phyloP scores from a whole-genome alignment of 2,797 vertebrate genomes.

The Chrosomus eos region DNA sequence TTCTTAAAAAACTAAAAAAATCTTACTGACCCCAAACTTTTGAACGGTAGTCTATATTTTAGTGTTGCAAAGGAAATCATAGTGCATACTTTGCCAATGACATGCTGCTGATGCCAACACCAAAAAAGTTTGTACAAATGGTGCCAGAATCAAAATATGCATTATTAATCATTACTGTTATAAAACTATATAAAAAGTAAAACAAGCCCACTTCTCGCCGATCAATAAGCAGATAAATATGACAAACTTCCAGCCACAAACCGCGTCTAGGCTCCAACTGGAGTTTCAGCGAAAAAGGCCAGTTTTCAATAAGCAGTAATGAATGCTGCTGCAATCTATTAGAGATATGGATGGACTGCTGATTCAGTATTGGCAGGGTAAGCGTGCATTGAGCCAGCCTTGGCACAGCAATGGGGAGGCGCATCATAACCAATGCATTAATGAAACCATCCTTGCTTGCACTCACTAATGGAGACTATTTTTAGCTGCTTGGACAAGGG shows the following conservation, averaged over 20 bases:
- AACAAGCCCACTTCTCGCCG: background rate
- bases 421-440: conserved; percentile 52
- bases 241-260: conserved; percentile 14
- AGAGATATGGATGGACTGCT: conserved; percentile 61
- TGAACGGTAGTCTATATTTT: background rate
- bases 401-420: conserved; percentile 36
- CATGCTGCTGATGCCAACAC: background rate
- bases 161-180: conserved; percentile 10
- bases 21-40: background rate
- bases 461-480: conserved; percentile 58
- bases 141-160: conserved; percentile 4
- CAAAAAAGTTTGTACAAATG: background rate
- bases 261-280: background rate
- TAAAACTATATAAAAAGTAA: conserved; percentile 28
- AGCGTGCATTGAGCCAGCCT: conserved; percentile 32
- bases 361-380: conserved; percentile 58
- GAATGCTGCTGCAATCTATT: conserved; percentile 60
- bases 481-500: conserved; percentile 34
- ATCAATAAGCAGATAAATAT: conserved; percentile 42
- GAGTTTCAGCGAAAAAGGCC: conserved; percentile 28
- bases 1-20: too few species aligned
- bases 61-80: background rate
- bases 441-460: conserved; percentile 53
- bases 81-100: background rate
- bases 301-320: conserved; percentile 59